Conservation (phyloP, 2,797 vertebrate species). For the Jordanella pulchra region DNA sequence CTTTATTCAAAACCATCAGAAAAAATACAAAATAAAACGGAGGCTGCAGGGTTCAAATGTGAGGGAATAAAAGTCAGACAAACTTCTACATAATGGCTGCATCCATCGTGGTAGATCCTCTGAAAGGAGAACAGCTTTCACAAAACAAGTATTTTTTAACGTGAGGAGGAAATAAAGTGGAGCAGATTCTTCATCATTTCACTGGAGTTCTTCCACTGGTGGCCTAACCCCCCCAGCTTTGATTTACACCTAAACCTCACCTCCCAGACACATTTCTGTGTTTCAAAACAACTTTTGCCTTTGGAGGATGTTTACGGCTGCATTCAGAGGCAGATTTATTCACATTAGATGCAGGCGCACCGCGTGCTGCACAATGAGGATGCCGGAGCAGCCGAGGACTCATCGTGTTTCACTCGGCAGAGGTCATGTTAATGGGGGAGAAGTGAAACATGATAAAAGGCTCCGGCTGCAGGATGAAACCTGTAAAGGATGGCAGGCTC, state of each 20-base stretch:
- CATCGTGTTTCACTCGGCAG: not conserved
- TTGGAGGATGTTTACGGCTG: slow-evolving; percentile 4
- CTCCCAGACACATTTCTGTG: not conserved
- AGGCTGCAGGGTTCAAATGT: not conserved
- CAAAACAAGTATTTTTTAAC: not conserved
- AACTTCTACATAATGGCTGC: not conserved
- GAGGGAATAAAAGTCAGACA: not conserved
- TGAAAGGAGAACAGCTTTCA: not conserved
- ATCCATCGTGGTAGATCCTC: not conserved
- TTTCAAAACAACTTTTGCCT: not conserved
- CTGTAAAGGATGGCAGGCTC: not conserved
- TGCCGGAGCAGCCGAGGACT: not conserved
- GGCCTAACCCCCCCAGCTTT: not conserved
- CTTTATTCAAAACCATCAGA: slow-evolving; percentile 1
- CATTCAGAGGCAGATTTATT: not conserved
- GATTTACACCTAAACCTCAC: not conserved
- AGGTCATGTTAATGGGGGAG: slow-evolving; percentile 5
- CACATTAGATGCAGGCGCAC: not conserved
- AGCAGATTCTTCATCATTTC: not conserved
- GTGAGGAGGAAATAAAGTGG: not conserved
- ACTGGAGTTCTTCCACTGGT: not conserved
- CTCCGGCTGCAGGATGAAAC: not conserved
- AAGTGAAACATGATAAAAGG: not conserved
- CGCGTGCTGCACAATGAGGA: not conserved
- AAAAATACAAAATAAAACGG: not conserved